Base-by-base conservation (phyloP, 1,140 invertebrate genomes). In the Heliconius congener region DNA sequence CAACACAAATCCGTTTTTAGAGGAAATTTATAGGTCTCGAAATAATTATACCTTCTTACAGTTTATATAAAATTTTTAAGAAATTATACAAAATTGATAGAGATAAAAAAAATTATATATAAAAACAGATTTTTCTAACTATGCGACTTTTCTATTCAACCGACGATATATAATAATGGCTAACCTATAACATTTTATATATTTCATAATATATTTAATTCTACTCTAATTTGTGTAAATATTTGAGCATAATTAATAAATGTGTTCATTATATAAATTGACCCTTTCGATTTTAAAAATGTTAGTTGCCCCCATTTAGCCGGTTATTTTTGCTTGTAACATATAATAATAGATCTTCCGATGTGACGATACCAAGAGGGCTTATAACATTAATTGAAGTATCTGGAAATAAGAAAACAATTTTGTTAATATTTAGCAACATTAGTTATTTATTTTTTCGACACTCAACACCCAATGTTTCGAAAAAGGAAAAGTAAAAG, bases 341-440 rank as follows among this genome's bases (percentile, higher is more conserved):
- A 52, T 79, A 74, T 8, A 60, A 50, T 6, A 93, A 81, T 34
- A 94, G 80, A 74, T 89, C 85, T 70, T 88, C 85, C 3, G 92
- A 92, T 55, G 90, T 94, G 8, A 93, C 52, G 1, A 88, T 77
- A 71, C 91, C 90, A 71, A 91, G 39, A 5, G 89, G 86, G 79
- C 86, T 83, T 23, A 77, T 74, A 23, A 85, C 60, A 27, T 66
- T 82, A 30, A 23, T 80, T 34, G 78, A 73, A 37, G 77, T 8
- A 78, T 88, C 90, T 91, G 81, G 52, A 86, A 87, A 73, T 83
- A 76, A 79, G 81, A 74, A 82, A 76, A 52, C 6, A 66, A 77
- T 46, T 60, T 74, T 74, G n/a, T 57, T 23, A 18, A 57, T 57
- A 19, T 57, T n/a, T 9, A 23, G 55, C 19, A n/a, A n/a, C n/a